Evolutionary conservation across 1,140 invertebrate species (phyloP).

Genomic region (Zaprionus nigranus): DNA sequence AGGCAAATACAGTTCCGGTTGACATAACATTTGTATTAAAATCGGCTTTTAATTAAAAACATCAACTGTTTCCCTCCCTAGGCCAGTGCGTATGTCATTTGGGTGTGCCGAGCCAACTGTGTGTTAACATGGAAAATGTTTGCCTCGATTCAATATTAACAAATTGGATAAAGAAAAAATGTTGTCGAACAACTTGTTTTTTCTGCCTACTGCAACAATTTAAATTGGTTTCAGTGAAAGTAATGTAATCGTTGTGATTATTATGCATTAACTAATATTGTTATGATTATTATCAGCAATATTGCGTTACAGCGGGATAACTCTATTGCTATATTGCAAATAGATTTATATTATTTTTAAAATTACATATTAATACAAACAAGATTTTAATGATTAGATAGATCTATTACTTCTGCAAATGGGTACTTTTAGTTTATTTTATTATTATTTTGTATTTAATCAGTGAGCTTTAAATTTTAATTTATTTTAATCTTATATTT

Average conservation of each 20-base stretch:
- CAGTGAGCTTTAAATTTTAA: too few species aligned
- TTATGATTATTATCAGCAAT: too few species aligned
- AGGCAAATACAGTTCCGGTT: constrained; percentile 8
- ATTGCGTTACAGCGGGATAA: too few species aligned
- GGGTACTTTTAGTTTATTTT: too few species aligned
- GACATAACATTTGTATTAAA: constrained; percentile 18
- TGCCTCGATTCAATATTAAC: constrained; percentile 7
- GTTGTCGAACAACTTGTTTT: not conserved
- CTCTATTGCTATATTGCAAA: too few species aligned
- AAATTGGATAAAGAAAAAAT: not conserved
- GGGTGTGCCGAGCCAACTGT: not conserved
- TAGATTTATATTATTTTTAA: not conserved
- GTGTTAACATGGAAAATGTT: not conserved
- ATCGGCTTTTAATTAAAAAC: constrained; percentile 15
- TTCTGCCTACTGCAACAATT: not conserved
- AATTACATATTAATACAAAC: not conserved
- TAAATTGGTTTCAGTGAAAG: not conserved
- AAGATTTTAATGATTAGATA: too few species aligned
- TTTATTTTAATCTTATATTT: too few species aligned
- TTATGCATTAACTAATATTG: not conserved
- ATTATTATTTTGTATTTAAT: too few species aligned
- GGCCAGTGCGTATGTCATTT: constrained; percentile 2
- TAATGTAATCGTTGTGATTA: constrained; percentile 1
- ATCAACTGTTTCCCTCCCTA: constrained; percentile 3
- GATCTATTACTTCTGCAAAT: too few species aligned